Conservation (phyloP, 2,113 vertebrate species). For the Psephotus haematonotus region DNA sequence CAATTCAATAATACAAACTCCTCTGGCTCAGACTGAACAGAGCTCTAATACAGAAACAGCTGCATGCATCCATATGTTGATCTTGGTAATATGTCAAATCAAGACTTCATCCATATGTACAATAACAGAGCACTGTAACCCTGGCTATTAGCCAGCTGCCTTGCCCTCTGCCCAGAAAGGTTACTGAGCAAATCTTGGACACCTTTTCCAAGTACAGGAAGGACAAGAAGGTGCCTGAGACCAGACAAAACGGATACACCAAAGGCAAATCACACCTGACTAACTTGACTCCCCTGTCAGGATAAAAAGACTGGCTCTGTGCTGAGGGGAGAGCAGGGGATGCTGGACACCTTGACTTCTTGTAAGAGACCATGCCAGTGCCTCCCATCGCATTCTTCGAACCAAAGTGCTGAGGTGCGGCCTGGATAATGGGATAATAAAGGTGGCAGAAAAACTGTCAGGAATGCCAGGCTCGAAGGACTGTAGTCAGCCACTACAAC, state of each 20-base stretch:
- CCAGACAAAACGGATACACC: neutral
- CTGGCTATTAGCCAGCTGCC: neutral
- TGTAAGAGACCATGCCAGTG: neutral
- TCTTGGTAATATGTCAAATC: neutral
- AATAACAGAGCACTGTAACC: neutral
- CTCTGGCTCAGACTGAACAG: neutral
- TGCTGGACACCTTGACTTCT: neutral
- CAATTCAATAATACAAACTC: neutral
- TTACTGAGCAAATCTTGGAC: neutral
- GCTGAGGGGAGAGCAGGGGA: neutral
- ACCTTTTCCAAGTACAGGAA: neutral
- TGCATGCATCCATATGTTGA: neutral
- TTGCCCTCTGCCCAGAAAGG: neutral
- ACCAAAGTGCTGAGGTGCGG: neutral
- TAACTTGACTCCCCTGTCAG: neutral
- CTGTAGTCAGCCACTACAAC: neutral
- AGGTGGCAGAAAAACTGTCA: neutral
- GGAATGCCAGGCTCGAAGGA: neutral
- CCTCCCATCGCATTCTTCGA: neutral
- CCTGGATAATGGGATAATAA: neutral
- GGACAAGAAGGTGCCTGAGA: neutral
- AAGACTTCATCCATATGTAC: conserved; percentile 6
- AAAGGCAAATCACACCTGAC: neutral
- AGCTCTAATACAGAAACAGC: neutral
- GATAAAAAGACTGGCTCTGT: neutral